Percentiles rank a stretch among this genome's conserved stretches.
Evolutionary conservation across 1,140 invertebrate species (phyloP).

Genomic region (Lordiphosa stackelbergi): DNA sequence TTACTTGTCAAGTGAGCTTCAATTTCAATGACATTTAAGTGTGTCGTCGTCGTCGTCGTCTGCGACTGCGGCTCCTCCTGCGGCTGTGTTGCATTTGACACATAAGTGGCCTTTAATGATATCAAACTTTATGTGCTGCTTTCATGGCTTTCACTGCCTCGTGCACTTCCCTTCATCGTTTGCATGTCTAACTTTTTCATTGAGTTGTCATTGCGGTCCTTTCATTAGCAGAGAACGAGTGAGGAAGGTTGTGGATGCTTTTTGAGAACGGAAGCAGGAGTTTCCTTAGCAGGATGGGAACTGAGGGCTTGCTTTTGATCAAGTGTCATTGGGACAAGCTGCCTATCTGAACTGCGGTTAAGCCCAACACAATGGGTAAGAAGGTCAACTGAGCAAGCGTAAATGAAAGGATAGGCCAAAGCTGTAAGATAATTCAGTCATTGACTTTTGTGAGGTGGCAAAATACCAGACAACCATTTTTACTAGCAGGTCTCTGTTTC

Average conservation of each 20-base stretch:
- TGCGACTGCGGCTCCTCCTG: slow-evolving; percentile 20
- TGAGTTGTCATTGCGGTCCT: slow-evolving; percentile 54
- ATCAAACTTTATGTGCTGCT: slow-evolving; percentile 57
- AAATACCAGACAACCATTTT: not conserved
- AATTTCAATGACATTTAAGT: slow-evolving; percentile 67
- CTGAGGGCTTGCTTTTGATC: slow-evolving; percentile 7
- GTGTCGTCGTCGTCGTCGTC: slow-evolving; percentile 40
- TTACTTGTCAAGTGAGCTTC: slow-evolving; percentile 64
- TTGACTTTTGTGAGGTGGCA: not conserved
- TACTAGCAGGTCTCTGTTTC: not conserved
- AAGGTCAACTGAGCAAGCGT: not conserved
- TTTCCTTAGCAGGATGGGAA: not conserved
- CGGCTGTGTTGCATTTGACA: slow-evolving; percentile 63
- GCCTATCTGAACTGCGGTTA: not conserved
- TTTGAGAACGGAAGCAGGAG: slow-evolving; percentile 2
- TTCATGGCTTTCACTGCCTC: slow-evolving; percentile 36
- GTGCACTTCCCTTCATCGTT: slow-evolving; percentile 22
- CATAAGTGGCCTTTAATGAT: slow-evolving; percentile 69
- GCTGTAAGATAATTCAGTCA: not conserved
- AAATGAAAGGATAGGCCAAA: not conserved
- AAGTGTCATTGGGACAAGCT: not conserved
- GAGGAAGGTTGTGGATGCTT: slow-evolving; percentile 34
- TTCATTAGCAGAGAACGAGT: slow-evolving; percentile 49
- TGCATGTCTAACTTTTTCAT: slow-evolving; percentile 63
- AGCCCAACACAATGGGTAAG: slow-evolving; percentile 1